Base-by-base conservation (phyloP, 2,113 vertebrate genomes). In the Oenanthe melanoleuca region DNA sequence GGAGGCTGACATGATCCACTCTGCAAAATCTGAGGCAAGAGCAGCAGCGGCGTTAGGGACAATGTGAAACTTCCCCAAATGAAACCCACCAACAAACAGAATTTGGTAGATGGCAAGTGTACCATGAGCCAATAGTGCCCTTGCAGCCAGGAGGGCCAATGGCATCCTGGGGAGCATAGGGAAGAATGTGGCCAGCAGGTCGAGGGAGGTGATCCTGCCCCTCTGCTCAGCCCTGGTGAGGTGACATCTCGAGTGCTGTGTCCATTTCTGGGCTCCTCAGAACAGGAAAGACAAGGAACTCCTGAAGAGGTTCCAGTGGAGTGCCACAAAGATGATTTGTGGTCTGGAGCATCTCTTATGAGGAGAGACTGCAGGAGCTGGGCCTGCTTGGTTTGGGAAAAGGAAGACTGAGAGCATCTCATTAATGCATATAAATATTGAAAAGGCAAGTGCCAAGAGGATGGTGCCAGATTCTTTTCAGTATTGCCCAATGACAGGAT, bases 291-390 rank as follows among this genome's bases (percentile, higher is more conserved):
- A 38, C 33, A 45, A 38, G 11, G 23, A 61, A 19, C 23, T 78
- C 0, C 47, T n/a, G 47, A 23, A 78, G 47, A 12, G 12, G 12
- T 9, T 61, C 12, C 38, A 38, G 9, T 53, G 14, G 34, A 50
- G 14, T 11, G 3, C 2, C 21, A 9, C 25, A 29, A 34, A 49
- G 11, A 22, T 56, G 20, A 31, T 5, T 7, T 11, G 2, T 13
- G 3, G 29, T 79, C 49, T 63, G 49, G 24, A 40, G 21, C 42
- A 26, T 34, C 19, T 38, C 34, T 34, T 64, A 1, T 5, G 19
- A 64, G 42, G 14, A 64, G 3, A 49, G 42, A 34, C 11, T 10
- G 29, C 0, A 0, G 31, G 11, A 72, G 6, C 17, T 56, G 42
- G 25, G 7, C 11, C 11, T 88, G 42, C 22, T 57, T 37, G 42